Evolutionary conservation across 2,113 vertebrate species (phyloP).

Genomic region (Silurus asotus): DNA sequence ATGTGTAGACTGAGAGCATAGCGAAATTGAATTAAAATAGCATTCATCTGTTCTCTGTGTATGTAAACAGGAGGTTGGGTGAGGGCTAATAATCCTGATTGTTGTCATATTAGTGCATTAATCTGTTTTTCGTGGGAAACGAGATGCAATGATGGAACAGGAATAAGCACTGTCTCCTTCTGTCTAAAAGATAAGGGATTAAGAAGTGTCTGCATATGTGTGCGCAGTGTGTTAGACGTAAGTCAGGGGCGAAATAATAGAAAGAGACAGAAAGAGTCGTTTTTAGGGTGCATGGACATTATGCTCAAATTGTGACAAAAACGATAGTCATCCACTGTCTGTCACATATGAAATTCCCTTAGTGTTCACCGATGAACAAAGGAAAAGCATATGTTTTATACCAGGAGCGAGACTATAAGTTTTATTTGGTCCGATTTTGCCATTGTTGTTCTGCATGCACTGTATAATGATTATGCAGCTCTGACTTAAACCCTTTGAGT

Average conservation of each 20-base stretch:
- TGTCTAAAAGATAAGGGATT: slow-evolving; percentile 35
- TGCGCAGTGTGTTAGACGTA: not conserved
- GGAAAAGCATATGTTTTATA: too few species aligned
- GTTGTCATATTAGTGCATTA: slow-evolving; percentile 54
- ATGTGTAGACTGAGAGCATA: slow-evolving; percentile 19
- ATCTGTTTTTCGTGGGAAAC: slow-evolving; percentile 54
- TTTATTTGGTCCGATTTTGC: not conserved
- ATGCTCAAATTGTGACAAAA: not conserved
- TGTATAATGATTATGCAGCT: not conserved
- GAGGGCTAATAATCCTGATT: slow-evolving; percentile 50
- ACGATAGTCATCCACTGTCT: not conserved
- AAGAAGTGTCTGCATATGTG: slow-evolving; percentile 1
- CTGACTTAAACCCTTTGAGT: not conserved
- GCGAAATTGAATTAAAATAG: slow-evolving; percentile 45
- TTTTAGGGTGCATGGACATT: not conserved
- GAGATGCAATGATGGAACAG: slow-evolving; percentile 38
- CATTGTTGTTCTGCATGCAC: not conserved
- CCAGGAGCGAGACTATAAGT: too few species aligned
- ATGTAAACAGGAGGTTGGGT: slow-evolving; percentile 56
- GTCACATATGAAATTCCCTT: not conserved
- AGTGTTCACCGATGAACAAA: not conserved
- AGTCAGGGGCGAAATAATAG: not conserved
- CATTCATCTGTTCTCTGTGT: slow-evolving; percentile 39
- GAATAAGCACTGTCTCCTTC: slow-evolving; percentile 38
- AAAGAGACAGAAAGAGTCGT: not conserved